Base-by-base conservation (phyloP, 1,140 invertebrate species). In the Zaprionus camerounensis region DNA sequence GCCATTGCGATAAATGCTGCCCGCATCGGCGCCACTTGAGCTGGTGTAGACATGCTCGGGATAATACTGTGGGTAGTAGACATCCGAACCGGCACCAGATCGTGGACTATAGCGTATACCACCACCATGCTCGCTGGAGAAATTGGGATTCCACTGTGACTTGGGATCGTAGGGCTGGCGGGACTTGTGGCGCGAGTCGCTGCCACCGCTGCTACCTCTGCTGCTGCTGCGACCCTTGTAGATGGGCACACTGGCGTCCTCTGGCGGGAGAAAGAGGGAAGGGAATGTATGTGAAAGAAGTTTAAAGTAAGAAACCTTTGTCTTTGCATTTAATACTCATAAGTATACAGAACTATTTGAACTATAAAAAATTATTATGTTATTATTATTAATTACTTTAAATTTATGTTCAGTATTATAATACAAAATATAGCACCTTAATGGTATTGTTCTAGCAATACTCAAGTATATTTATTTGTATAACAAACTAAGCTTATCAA, bases 241-340 rank as follows among this genome's bases (percentile, higher is more conserved):
- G 53, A 93, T 91, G 31, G 92, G 92, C 24, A 93, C 92, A 67
- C 91, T 92, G 31, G 92, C 92, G 61, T 92, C 91, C 66, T 92
- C 90, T 92, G 28, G 7, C 2, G 34, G 17, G 1, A 9, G 36
- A 53, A 11, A 53, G 22, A 5, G 11, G 15, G 12, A 41, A 11
- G 4, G 28, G 5, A 2, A 38, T 34, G 22, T 44, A 15, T 53
- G 31, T 17, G 31, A 82, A 66, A 80, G 72, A 67, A 46, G 5
- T 20, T n/a, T n/a, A 17, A n/a, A 44, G 38, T 31, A 31, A 31
- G 9, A n/a, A 7, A 17, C 6, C 41, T 2, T 44, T 3, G 41
- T 7, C 41, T 44, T 1, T 44, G 41, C 7, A 0, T 28, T 28
- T 28, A 0, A 28, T 28, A 7, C 6, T 28, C 6, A 0, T 28